Conservation (phyloP, 2,113 vertebrate species). For the Forbesichthys agassizii region DNA sequence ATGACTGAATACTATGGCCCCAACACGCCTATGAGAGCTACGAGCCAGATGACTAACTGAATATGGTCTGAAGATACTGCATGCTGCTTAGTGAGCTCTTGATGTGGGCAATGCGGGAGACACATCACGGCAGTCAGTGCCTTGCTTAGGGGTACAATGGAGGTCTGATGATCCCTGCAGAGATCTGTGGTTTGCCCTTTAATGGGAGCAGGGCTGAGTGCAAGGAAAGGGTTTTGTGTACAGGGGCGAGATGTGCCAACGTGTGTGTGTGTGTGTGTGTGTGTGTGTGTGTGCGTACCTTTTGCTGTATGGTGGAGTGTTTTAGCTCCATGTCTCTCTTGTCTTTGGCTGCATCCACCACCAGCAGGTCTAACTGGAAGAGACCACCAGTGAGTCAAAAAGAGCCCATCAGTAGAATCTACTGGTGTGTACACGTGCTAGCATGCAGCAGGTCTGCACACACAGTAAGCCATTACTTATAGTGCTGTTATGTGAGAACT, state of each 20-base stretch:
- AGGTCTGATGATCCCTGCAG: slow-evolving; percentile 2
- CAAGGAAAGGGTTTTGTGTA: slow-evolving; percentile 25
- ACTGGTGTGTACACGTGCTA: too few relatives aligned
- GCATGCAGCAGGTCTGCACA: neutral
- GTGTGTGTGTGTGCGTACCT: slow-evolving; percentile 77
- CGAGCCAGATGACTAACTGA: too few relatives aligned
- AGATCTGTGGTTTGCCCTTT: slow-evolving; percentile 18
- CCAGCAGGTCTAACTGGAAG: slow-evolving; percentile 92
- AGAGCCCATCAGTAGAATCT: too few relatives aligned
- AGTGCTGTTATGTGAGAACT: too few relatives aligned
- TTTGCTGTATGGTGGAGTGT: slow-evolving; percentile 98
- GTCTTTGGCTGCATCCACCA: slow-evolving; percentile 92
- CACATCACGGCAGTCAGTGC: neutral
- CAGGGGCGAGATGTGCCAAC: neutral
- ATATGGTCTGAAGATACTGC: too few relatives aligned
- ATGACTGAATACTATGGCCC: slow-evolving; percentile 22
- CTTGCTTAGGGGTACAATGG: neutral
- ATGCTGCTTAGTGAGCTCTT: too few relatives aligned
- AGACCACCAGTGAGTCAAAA: slow-evolving; percentile 38
- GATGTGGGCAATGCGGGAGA: too few relatives aligned
- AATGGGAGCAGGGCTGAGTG: slow-evolving; percentile 8
- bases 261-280: neutral
- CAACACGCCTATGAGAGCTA: neutral
- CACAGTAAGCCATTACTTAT: neutral
- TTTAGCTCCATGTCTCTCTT: slow-evolving; percentile 97